These are phyloP conservation scores for Hedya salicella DNA, from an alignment of 2,888 invertebrate species.

Conservation along the genomic window DNA sequence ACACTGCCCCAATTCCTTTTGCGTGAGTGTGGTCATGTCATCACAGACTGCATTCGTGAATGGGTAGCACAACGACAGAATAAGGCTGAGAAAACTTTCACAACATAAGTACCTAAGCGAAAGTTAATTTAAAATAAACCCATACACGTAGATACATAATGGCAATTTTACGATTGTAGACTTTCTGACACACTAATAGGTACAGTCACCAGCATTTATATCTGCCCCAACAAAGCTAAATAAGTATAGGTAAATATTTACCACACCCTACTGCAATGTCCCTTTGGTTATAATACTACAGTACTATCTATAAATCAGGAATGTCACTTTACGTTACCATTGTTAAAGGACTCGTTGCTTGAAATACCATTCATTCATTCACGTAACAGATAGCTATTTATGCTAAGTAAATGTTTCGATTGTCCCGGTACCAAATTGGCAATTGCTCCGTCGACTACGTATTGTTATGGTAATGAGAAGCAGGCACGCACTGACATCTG, in stretches of 20 bases:
- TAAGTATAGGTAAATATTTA: too few species aligned
- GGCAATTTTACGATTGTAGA: not conserved
- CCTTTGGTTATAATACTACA: conserved; percentile 40
- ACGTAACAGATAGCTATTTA: conserved; percentile 38
- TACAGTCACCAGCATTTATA: too few species aligned
- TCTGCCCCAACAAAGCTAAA: too few species aligned
- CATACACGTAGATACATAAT: not conserved
- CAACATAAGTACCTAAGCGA: conserved; percentile 8
- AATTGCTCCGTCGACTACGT: conserved; percentile 48
- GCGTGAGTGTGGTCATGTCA: not conserved
- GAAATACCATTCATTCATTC: conserved; percentile 50
- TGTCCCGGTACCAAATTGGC: conserved; percentile 56
- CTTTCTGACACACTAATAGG: not conserved
- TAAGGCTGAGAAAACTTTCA: conserved; percentile 2
- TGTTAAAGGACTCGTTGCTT: conserved; percentile 46
- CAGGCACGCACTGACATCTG: conserved; percentile 25
- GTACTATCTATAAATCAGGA: conserved; percentile 35
- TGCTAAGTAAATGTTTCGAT: conserved; percentile 45
- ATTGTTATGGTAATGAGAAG: conserved; percentile 59
- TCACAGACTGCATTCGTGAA: not conserved
- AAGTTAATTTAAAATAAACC: conserved; percentile 6
- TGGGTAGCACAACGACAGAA: not conserved
- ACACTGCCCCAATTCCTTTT: not conserved
- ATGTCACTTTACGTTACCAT: conserved; percentile 52
- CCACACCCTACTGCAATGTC: not conserved